Evolutionary conservation across 1,140 invertebrate genomes (phyloP), one percentile per base, ranked within the genome.

Genomic region (Calephelis nemesis): DNA sequence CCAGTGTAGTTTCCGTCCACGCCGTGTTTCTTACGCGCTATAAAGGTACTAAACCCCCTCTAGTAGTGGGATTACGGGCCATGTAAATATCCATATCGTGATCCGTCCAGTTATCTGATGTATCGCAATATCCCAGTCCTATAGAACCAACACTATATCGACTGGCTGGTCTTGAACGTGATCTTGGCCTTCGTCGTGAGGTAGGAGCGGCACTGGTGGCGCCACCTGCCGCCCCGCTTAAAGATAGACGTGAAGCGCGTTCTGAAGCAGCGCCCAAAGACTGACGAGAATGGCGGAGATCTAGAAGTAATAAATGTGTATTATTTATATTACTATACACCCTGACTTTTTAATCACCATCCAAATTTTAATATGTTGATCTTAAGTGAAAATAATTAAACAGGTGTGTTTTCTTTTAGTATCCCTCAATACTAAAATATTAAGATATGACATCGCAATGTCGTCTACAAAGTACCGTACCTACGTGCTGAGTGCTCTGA

Each of bases 61-160:
- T 94, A 52, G 96, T 95, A 12, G 97, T 97, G 65, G 96, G 95
- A 92, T 98, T 98, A 78, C 97, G 94, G 65, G 97, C 95, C 94
- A 98, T 97, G 90, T 98, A 98, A 78, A 98, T 97, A 75, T 98
- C 97, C 95, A 98, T 97, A 84, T 98, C 97, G 84, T 98, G 97
- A 88, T 98, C 97, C 64, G 97, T 98, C 97, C 97, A 98, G 84
- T 97, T 98, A 84, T 98, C 96, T 49, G 96, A 95, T 79, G 96
- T 97, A 81, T 98, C 97, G 82, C 95, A 95, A 84, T 96, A 97
- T 70, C 88, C 88, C 88, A 97, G 95, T 75, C 96, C 97, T 58
- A 97, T 92, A 7, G 96, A 97, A 77, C 97, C 95, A 52, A 89
- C 83, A 72, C 86, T 88, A 73, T 92, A 92, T 68, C 91, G 84